Percentiles rank a stretch among this genome's conserved stretches.
These are phyloP conservation scores for Bungarus multicinctus DNA, from an alignment of 2,113 vertebrate genomes.

Conservation along the genomic window DNA sequence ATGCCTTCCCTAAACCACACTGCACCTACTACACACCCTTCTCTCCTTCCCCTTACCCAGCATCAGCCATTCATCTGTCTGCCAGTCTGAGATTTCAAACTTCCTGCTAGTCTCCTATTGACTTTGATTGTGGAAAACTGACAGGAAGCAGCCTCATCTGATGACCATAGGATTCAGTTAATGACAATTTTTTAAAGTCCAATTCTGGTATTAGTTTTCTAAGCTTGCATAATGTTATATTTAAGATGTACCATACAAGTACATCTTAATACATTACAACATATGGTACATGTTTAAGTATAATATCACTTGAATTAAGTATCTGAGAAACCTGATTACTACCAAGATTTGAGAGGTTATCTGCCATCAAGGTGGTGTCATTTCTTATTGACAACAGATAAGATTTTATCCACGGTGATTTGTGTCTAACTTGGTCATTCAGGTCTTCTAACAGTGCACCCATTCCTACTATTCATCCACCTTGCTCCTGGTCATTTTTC, in stretches of 20 bases:
- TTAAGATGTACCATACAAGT: not conserved
- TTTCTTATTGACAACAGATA: not conserved
- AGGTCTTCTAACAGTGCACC: not conserved
- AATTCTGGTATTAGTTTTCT: not conserved
- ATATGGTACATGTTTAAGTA: constrained; percentile 14
- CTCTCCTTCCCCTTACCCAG: not conserved
- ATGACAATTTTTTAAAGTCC: not conserved
- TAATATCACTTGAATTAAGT: constrained; percentile 46
- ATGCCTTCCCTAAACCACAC: not conserved
- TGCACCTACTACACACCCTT: not conserved
- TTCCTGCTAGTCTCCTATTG: not conserved
- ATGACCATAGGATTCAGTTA: not conserved
- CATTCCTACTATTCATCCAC: not conserved
- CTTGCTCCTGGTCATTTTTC: no score
- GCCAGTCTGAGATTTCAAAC: not conserved
- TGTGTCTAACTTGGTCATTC: not conserved
- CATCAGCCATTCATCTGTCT: not conserved
- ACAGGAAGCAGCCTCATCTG: not conserved
- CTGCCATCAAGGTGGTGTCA: not conserved
- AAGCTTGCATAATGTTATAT: not conserved
- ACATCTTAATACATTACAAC: not conserved
- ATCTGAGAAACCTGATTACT: constrained; percentile 32
- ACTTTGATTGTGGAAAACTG: not conserved
- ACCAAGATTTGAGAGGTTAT: not conserved
- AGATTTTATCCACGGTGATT: not conserved